Conservation (phyloP, 2,888 invertebrate genomes). For the Escarpia spicata region DNA sequence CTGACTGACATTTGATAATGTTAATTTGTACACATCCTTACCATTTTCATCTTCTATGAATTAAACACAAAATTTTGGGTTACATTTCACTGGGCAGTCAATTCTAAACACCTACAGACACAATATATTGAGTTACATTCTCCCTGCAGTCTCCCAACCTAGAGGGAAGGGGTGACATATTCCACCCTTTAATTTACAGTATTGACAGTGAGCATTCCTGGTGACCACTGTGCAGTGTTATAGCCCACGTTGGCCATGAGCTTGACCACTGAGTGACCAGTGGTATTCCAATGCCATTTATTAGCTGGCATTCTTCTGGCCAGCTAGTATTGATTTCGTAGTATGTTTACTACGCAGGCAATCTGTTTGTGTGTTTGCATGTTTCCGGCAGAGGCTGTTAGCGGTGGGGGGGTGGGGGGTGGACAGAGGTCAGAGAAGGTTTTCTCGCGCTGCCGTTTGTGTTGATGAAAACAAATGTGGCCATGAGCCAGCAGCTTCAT, state of each 20-base stretch:
- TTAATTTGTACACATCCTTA: neutral
- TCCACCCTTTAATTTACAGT: neutral
- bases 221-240: neutral
- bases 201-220: neutral
- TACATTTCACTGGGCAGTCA: neutral
- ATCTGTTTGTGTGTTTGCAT: constrained; percentile 13
- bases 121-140: too few species aligned
- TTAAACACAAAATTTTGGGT: neutral
- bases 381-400: neutral
- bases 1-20: neutral
- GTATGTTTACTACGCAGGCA: constrained; percentile 1
- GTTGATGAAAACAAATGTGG: constrained; percentile 10
- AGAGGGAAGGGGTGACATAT: neutral
- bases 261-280: neutral
- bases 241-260: neutral
- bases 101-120: too few species aligned
- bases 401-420: neutral
- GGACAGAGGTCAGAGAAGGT: neutral
- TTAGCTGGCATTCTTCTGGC: neutral
- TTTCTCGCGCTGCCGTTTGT: neutral
- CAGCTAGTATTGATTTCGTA: constrained; percentile 10
- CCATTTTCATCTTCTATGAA: neutral
- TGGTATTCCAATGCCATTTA: neutral
- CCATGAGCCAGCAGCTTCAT: neutral
- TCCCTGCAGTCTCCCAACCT: neutral